A percentile compares a stretch with the other conserved stretches of the same genome.
Evolutionary conservation across 2,113 vertebrate species (phyloP).

Genomic region (Caranx ignobilis): DNA sequence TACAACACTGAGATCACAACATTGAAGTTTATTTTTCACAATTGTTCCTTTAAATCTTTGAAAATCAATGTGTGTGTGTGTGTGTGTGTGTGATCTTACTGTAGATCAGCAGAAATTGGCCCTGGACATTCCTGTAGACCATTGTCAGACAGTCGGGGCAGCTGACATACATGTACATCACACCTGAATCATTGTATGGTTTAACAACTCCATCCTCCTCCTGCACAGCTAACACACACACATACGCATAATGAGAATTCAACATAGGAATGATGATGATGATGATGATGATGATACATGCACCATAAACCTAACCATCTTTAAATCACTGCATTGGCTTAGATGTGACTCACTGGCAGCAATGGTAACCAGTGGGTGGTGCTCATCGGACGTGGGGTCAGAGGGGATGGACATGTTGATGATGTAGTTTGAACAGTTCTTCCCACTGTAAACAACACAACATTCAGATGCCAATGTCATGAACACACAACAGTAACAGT

Average conservation of each 20-base stretch:
- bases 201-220: background rate
- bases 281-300: too few species aligned
- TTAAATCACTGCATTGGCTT: too few species aligned
- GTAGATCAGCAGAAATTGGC: background rate
- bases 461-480: background rate
- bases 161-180: background rate
- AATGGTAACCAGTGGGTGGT: accelerated
- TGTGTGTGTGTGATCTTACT: slow-evolving; percentile 23
- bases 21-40: too few species aligned
- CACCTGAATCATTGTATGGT: accelerated
- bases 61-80: background rate
- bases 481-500: background rate
- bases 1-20: background rate
- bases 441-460: background rate
- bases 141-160: background rate
- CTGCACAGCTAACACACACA: background rate
- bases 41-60: background rate
- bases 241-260: background rate
- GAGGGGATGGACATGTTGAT: background rate
- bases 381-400: background rate
- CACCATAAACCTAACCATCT: too few species aligned
- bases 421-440: background rate
- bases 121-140: accelerated
- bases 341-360: background rate
- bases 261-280: too few species aligned